phyloP scores from a whole-genome alignment of 2,888 invertebrate genomes.

The Pseudolycoriella hygida region DNA sequence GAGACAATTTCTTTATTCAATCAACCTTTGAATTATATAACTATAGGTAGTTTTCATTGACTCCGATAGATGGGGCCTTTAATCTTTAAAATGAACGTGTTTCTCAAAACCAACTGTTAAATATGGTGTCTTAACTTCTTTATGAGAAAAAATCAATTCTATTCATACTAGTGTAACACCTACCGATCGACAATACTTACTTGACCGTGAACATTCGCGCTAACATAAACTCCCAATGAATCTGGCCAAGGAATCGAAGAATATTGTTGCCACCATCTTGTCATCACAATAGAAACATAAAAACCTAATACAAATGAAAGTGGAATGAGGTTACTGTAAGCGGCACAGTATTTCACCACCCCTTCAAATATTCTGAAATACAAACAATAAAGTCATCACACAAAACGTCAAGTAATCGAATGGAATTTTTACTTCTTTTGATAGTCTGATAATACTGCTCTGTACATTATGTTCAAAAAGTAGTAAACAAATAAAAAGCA shows the following conservation, averaged over 20 bases:
- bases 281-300: slow-evolving; percentile 85
- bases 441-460: slow-evolving; percentile 43
- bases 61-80: no score
- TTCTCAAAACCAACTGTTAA: no score
- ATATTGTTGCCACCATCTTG: slow-evolving; percentile 83
- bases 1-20: no score
- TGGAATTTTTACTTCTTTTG: slow-evolving; percentile 46
- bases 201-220: slow-evolving; percentile 66
- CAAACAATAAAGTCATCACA: slow-evolving; percentile 7
- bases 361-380: slow-evolving; percentile 57
- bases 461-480: slow-evolving; percentile 57
- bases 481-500: slow-evolving; percentile 67
- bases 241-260: slow-evolving; percentile 74
- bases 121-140: no score
- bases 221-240: slow-evolving; percentile 70
- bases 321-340: slow-evolving; percentile 75
- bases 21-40: no score
- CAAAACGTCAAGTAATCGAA: background rate
- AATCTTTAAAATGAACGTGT: no score
- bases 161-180: no score
- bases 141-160: no score
- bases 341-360: slow-evolving; percentile 68
- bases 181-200: no score
- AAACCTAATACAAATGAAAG: slow-evolving; percentile 87
- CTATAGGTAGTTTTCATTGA: no score